Evolutionary conservation across 2,113 vertebrate genomes (phyloP), one percentile per base, ranked within the genome.

Genomic region (Sus scrofa): DNA sequence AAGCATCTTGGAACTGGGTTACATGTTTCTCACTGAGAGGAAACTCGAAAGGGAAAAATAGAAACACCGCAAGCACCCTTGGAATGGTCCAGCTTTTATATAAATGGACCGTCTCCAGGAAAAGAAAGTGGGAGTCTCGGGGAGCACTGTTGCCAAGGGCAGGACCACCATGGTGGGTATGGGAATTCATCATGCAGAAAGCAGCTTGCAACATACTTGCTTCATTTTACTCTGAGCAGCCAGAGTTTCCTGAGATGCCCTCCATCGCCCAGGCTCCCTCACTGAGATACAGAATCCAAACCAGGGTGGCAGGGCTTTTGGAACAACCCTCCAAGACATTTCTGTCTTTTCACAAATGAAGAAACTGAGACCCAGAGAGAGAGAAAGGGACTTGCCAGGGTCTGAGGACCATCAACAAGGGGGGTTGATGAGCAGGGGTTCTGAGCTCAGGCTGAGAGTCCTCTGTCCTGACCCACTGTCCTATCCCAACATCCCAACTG

Each of bases 111-210:
- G 30, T 39, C 67, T 68, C 20, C 18, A 90, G 68, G 44, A 92
- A 71, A 75, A 44, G 50, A 84, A 68, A 75, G 34, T 26, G 39
- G 12, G 63, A 16, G 44, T 70, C 56, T 84, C 9, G 6, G 7
- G 5, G 10, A 67, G 62, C 4, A 44, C 30, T 1, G 0, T n/a
- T 50, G 7, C 27, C 0, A 7, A 90, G 74, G 32, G 24, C 19
- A 75, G 34, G 11, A 12, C 1, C 32, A 27, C 1, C 2, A 0
- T 2, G 20, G 20, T 39, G 54, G 6, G 14, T 63, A 22, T 2
- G 37, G 58, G 26, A 12, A 22, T 24, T 34, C 85, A 54, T 0
- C 0, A 2, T 1, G 6, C 34, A 15, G 30, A 14, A 65, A 37
- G 22, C 7, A 65, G 63, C 13, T 26, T 27, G 32, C 58, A 54